Percentiles rank a stretch among this genome's conserved stretches.
These are phyloP conservation scores for Metopia argyrocephala DNA, from an alignment of 2,888 invertebrate species.

Conservation along the genomic window DNA sequence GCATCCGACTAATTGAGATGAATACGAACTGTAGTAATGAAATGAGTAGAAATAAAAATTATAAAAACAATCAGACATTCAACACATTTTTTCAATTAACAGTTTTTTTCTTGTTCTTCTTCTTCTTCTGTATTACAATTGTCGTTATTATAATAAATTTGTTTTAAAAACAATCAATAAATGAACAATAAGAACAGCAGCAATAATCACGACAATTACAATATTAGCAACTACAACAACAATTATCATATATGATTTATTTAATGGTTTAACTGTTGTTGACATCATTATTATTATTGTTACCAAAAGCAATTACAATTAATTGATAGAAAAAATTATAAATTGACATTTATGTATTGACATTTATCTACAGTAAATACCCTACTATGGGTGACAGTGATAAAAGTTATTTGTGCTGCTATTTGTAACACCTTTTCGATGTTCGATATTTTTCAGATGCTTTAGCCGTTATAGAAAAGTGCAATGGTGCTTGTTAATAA, in stretches of 20 bases:
- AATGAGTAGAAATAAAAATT: not conserved
- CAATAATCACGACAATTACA: not conserved
- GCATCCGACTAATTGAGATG: slow-evolving; percentile 52
- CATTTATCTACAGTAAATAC: no score
- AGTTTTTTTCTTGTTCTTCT: slow-evolving; percentile 13
- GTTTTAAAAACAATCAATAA: slow-evolving; percentile 46
- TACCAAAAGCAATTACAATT: slow-evolving; percentile 34
- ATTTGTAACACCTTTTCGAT: no score
- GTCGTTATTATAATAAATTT: slow-evolving; percentile 17
- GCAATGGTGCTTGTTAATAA: no score
- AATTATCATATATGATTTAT: slow-evolving; percentile 49
- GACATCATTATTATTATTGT: slow-evolving; percentile 51
- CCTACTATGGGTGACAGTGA: no score
- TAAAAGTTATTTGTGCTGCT: no score
- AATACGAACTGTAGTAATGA: slow-evolving; percentile 22
- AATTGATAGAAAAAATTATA: slow-evolving; percentile 31
- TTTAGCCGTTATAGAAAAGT: no score
- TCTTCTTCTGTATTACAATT: not conserved
- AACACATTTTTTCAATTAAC: slow-evolving; percentile 40
- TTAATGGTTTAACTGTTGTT: slow-evolving; percentile 45
- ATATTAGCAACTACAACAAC: not conserved
- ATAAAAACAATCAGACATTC: not conserved
- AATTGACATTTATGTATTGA: slow-evolving; percentile 16
- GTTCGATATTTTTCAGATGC: no score
- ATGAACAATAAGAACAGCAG: not conserved